phyloP scores from a whole-genome alignment of 2,113 vertebrate species.

The Ammodramus savannarum region DNA sequence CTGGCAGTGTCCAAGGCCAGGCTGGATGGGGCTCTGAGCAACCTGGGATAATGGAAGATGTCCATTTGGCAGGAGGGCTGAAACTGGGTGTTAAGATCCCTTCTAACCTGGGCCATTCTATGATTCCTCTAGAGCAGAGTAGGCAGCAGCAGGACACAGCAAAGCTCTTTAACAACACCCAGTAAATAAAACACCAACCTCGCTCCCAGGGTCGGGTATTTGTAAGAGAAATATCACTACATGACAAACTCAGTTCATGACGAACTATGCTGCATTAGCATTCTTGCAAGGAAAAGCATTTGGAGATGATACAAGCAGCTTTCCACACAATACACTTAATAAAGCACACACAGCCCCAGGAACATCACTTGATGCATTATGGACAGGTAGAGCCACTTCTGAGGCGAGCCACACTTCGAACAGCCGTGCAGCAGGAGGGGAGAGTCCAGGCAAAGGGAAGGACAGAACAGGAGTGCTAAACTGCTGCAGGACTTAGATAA shows the following conservation, averaged over 20 bases:
- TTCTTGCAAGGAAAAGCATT: neutral
- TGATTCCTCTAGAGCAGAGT: neutral
- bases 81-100: neutral
- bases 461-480: neutral
- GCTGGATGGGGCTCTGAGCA: accelerated
- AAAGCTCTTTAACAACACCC: neutral
- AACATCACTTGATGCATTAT: neutral
- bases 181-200: neutral
- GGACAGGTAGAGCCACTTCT: neutral
- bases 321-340: neutral
- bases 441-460: neutral
- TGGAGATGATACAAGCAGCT: neutral
- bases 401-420: neutral
- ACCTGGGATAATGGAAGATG: neutral
- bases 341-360: neutral
- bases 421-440: neutral
- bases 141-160: neutral
- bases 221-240: neutral
- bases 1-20: neutral
- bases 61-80: neutral
- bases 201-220: accelerated
- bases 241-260: neutral
- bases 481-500: neutral
- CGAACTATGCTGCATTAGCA: accelerated
- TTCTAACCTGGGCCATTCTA: neutral